phyloP scores from a whole-genome alignment of 2,888 invertebrate species.

The Dromius quadrimaculatus region DNA sequence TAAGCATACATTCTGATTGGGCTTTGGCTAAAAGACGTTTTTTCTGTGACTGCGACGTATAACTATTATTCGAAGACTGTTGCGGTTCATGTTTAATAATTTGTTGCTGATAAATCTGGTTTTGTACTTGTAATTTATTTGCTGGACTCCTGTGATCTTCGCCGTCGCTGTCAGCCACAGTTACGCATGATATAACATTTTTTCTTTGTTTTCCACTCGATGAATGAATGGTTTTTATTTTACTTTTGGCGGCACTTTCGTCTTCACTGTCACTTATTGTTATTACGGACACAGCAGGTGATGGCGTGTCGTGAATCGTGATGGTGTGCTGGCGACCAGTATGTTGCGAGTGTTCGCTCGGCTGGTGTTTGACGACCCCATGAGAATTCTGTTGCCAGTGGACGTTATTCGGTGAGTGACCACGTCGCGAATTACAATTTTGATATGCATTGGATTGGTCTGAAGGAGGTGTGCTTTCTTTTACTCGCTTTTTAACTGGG shows the following conservation, averaged over 20 bases:
- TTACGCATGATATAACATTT: conserved; percentile 83
- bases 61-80: conserved; percentile 59
- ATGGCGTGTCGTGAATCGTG: conserved; percentile 95
- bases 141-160: conserved; percentile 74
- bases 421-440: conserved; percentile 54
- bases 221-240: conserved; percentile 62
- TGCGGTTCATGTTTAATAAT: conserved; percentile 71
- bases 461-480: conserved; percentile 92
- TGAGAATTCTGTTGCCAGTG: conserved; percentile 66
- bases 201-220: conserved; percentile 69
- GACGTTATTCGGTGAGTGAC: conserved; percentile 62
- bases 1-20: conserved; percentile 79
- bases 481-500: conserved; percentile 96
- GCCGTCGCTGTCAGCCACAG: conserved; percentile 80
- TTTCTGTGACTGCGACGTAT: conserved; percentile 85
- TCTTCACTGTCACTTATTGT: conserved; percentile 97
- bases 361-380: conserved; percentile 56
- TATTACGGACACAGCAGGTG: conserved; percentile 94
- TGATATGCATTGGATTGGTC: conserved; percentile 61
- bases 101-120: conserved; percentile 56
- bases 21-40: conserved; percentile 90
- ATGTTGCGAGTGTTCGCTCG: conserved; percentile 64
- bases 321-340: conserved; percentile 83
- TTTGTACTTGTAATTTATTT: conserved; percentile 63
- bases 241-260: conserved; percentile 73